These are phyloP conservation scores for Microctonus brassicae DNA, from an alignment of 2,888 invertebrate species.

Conservation along the genomic window DNA sequence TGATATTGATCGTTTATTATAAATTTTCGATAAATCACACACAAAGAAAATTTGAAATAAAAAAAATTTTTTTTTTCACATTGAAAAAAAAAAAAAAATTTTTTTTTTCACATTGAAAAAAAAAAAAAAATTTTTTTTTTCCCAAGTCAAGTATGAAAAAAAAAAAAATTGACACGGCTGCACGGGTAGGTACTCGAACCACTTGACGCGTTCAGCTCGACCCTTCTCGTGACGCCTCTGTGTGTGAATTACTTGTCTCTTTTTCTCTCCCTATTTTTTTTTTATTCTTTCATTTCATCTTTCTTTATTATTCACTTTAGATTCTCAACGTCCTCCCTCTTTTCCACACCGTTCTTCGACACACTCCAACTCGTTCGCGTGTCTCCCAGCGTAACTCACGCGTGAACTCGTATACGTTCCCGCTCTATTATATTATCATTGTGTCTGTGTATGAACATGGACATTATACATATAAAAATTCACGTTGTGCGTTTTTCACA, in stretches of 20 bases:
- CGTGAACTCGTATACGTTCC: background rate
- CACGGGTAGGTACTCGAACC: background rate
- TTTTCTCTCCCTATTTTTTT: background rate
- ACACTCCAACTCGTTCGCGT: background rate
- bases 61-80: too few relatives aligned
- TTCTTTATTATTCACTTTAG: background rate
- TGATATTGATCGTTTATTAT: constrained; percentile 6
- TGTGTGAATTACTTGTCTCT: background rate
- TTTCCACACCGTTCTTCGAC: background rate
- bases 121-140: too few relatives aligned
- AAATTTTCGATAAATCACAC: background rate
- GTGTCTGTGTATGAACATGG: background rate
- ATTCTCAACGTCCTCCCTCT: too few relatives aligned
- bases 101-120: too few relatives aligned
- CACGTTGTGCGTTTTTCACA: background rate
- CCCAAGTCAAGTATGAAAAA: background rate
- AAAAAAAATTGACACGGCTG: background rate
- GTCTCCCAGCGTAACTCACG: background rate
- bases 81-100: too few relatives aligned
- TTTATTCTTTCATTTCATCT: background rate
- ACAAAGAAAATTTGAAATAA: too few relatives aligned
- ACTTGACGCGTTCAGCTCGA: background rate
- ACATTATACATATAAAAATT: too few relatives aligned
- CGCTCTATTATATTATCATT: background rate
- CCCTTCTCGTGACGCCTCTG: background rate